Evolutionary conservation across 2,113 vertebrate genomes (phyloP).

Genomic region (Edolisoma coerulescens): DNA sequence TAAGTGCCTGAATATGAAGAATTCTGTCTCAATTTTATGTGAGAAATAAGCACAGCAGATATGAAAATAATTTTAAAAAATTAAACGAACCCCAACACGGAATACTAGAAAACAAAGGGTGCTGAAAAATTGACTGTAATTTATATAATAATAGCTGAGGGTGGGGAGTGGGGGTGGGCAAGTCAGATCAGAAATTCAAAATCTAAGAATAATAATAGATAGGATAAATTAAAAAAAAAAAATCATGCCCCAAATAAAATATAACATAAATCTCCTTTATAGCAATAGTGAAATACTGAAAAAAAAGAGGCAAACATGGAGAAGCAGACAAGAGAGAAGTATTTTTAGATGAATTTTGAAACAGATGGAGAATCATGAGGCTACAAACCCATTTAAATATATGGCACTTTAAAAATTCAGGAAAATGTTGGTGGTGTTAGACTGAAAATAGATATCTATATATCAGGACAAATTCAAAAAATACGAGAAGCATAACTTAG

Average conservation of each 20-base stretch:
- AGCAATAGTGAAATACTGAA: not conserved
- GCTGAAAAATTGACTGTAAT: not conserved
- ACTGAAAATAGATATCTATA: not conserved
- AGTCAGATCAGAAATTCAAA: not conserved
- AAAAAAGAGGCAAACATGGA: not conserved
- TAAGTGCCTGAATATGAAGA: not conserved
- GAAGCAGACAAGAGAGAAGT: not conserved
- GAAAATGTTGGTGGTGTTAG: not conserved
- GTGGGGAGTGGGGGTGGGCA: not conserved
- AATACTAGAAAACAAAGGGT: not conserved
- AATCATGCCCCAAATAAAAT: not conserved
- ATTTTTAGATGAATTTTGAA: constrained; percentile 19
- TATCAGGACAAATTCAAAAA: not conserved
- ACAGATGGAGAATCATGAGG: constrained; percentile 1
- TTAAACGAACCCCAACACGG: not conserved
- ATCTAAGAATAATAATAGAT: not conserved
- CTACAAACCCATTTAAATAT: not conserved
- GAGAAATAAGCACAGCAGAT: not conserved
- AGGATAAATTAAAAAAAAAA: not conserved
- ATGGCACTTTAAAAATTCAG: not conserved
- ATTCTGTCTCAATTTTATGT: not conserved
- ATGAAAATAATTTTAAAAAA: not conserved
- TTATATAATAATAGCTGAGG: not conserved
- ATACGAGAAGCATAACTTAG: not conserved
- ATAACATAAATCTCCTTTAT: not conserved